These are phyloP conservation scores for Lacerta viridis DNA, from an alignment of 2,797 vertebrate species.

Conservation along the genomic window DNA sequence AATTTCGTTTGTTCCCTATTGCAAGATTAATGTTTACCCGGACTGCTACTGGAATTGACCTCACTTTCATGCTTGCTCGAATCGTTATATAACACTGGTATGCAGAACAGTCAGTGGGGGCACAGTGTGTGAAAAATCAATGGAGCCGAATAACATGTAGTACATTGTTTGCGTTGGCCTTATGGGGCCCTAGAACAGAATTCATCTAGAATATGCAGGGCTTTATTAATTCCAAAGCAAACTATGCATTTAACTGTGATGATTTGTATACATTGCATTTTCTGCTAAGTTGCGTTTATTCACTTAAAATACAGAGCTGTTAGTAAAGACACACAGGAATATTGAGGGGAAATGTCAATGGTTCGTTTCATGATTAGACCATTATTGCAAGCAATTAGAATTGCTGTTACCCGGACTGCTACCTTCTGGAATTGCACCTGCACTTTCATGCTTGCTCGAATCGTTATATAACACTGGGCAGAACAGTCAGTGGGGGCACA, in stretches of 20 bases:
- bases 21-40: neutral
- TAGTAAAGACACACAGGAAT: no score
- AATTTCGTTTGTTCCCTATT: neutral
- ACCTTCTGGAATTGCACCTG: conserved; percentile 30
- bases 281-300: no score
- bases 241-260: no score
- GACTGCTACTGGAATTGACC: conserved; percentile 13
- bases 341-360: no score
- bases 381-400: no score
- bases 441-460: conserved; percentile 14
- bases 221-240: no score
- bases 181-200: no score
- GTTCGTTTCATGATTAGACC: no score
- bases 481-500: neutral
- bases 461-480: conserved; percentile 29
- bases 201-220: no score
- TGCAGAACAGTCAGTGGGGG: neutral
- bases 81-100: conserved; percentile 31
- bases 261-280: no score
- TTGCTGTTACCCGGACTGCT: neutral
- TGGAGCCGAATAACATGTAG: conserved; percentile 20
- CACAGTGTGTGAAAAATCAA: conserved; percentile 26
- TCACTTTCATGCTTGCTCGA: conserved; percentile 20
- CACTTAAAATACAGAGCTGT: no score
- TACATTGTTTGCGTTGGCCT: neutral